Evolutionary conservation across 2,888 invertebrate species (phyloP).

Genomic region (Drosophila borborema): DNA sequence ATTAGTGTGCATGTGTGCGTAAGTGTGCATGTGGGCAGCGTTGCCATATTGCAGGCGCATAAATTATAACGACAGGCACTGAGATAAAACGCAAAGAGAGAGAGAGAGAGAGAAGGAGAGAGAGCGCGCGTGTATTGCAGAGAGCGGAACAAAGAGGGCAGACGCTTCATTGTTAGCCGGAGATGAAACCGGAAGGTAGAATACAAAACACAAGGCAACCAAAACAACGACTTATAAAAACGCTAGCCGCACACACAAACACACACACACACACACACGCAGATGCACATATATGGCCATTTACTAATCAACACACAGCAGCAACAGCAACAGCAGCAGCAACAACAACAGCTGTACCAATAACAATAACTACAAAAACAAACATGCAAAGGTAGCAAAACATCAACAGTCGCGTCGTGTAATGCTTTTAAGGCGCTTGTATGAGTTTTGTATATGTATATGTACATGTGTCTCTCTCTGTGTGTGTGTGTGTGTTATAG

Average conservation of each 20-base stretch:
- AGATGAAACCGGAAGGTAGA: conserved; percentile 77
- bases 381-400: conserved; percentile 57
- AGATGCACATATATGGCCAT: conserved; percentile 39
- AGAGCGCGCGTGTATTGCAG: conserved; percentile 6
- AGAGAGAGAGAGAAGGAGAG: conserved; percentile 4
- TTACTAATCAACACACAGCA: conserved; percentile 72
- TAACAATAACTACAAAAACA: conserved; percentile 57
- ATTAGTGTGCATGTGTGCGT: conserved; percentile 9
- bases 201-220: conserved; percentile 59
- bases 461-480: conserved; percentile 1
- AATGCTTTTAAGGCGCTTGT: conserved; percentile 66
- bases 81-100: conserved; percentile 22
- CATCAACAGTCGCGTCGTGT: conserved; percentile 66
- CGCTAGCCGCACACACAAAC: conserved; percentile 37
- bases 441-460: conserved; percentile 38
- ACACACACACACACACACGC: conserved; percentile 32
- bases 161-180: conserved; percentile 70
- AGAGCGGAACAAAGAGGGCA: conserved; percentile 42
- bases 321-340: conserved; percentile 39
- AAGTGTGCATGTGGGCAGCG: conserved; percentile 46
- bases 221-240: conserved; percentile 76
- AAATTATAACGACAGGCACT: conserved; percentile 68
- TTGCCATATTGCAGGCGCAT: conserved; percentile 77
- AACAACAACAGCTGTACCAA: conserved; percentile 37
- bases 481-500: conserved; percentile 36